phyloP scores from a whole-genome alignment of 2,888 invertebrate genomes.

The Leucophenga montana region DNA sequence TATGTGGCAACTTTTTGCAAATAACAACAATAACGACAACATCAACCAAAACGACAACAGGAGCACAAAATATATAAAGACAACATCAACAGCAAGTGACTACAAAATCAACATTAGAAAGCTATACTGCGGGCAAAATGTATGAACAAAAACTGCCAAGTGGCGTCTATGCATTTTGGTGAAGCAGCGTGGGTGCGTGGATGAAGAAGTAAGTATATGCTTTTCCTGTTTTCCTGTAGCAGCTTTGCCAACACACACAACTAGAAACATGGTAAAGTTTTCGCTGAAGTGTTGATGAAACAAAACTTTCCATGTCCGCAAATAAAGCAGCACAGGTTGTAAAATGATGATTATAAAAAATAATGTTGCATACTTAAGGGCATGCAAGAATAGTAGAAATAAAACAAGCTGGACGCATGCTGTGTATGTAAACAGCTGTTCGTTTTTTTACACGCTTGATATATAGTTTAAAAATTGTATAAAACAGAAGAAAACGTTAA shows the following conservation, averaged over 20 bases:
- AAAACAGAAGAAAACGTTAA: too few relatives aligned
- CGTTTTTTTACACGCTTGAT: too few relatives aligned
- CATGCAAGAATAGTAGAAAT: neutral
- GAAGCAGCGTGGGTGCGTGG: neutral
- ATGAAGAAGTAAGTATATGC: too few relatives aligned
- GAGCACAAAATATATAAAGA: constrained; percentile 19
- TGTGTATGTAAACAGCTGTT: too few relatives aligned
- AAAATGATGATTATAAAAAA: constrained; percentile 64
- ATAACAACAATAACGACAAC: constrained; percentile 21
- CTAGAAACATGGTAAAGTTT: constrained; percentile 9
- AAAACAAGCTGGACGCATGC: too few relatives aligned
- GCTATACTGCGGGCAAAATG: neutral
- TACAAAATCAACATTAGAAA: constrained; percentile 26
- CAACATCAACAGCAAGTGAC: constrained; percentile 26
- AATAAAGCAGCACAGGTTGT: constrained; percentile 55
- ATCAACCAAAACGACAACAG: neutral
- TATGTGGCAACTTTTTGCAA: constrained; percentile 27
- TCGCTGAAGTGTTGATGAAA: neutral
- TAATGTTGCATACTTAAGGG: constrained; percentile 47
- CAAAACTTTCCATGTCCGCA: constrained; percentile 39
- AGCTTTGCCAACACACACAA: neutral
- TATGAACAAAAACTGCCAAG: constrained; percentile 44
- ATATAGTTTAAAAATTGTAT: too few relatives aligned
- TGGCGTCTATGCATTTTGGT: constrained; percentile 54
- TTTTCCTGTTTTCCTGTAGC: too few relatives aligned